Conservation (phyloP, 2,113 vertebrate species). For the Lagopus leucura region DNA sequence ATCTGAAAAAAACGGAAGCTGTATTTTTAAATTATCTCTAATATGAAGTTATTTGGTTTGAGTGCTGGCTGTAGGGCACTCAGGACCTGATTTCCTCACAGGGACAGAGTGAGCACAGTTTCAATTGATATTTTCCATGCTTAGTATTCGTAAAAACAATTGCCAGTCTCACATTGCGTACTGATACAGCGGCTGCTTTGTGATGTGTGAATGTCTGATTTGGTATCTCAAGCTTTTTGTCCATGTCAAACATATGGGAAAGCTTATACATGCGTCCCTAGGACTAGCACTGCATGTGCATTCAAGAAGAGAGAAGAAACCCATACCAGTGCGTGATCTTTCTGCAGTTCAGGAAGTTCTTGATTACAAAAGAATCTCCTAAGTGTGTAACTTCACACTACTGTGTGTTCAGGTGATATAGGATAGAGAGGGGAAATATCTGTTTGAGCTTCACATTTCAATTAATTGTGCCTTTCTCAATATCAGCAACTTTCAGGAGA, state of each 20-base stretch:
- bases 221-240: neutral
- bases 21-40: neutral
- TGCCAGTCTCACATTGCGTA: constrained; percentile 23
- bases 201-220: neutral
- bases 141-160: constrained; percentile 37
- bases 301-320: neutral
- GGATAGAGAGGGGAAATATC: neutral
- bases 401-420: constrained; percentile 2
- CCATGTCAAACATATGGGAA: neutral
- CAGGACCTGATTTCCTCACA: constrained; percentile 32
- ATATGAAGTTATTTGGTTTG: neutral
- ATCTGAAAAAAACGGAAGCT: neutral
- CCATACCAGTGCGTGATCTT: neutral
- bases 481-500: constrained; percentile 24
- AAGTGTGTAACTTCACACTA: constrained; percentile 51
- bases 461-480: constrained; percentile 29
- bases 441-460: constrained; percentile 56
- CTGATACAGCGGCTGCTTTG: neutral
- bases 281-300: neutral
- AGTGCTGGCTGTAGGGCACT: neutral
- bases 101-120: neutral
- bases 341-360: neutral
- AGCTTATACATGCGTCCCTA: neutral
- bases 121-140: constrained; percentile 28
- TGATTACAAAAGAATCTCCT: constrained; percentile 12